Base-by-base conservation (phyloP, 2,113 vertebrate genomes). In the Cyprinodon variegatus region DNA sequence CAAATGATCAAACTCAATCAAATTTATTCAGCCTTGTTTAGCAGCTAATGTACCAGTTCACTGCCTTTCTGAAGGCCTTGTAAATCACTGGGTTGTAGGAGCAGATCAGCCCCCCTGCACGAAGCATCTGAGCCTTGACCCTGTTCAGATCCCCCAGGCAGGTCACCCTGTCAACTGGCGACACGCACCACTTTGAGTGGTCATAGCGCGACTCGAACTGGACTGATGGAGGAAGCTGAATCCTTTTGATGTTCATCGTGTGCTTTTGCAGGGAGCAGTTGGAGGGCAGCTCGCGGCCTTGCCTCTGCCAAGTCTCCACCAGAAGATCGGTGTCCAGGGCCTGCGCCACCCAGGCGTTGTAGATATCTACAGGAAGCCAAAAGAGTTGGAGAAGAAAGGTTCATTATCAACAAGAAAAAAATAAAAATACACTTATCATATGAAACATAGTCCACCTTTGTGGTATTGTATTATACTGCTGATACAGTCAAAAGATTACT, bases 171-270 rank as follows among this genome's bases (percentile, higher is more conserved):
- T 94, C 90, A 0, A 46, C 36, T 64, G 0, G 65, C 0, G 97
- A 97, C 85, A 97, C 93, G 36, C 96, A 96, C 97, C 97, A 98
- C 91, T 99, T 98, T 48, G 97, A 95, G 84, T 98, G 97, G 86
- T 99, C 97, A 0, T 93, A 61, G 74, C 85, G 43, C n/a, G 96
- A 97, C 41, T 64, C 67, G 75, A 98, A 98, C 53, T 76, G 80
- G 63, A 81, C 79, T 0, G 92, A 84, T 43, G 72, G 14, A 1
- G 94, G 90, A 3, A 92, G 81, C 38, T 71, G 71, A 82, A 98
- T 92, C 57, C 66, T 43, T 10, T 93, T 92, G 83, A 97, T 88
- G 81, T 98, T 98, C 90, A 97, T 94, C 74, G 95, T 92, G 0
- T 98, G 95, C 83, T 95, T 93, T 72, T 90, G 77, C 4, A 98